These are phyloP conservation scores for Tineola bisselliella DNA, from an alignment of 2,888 invertebrate genomes.

Conservation along the genomic window DNA sequence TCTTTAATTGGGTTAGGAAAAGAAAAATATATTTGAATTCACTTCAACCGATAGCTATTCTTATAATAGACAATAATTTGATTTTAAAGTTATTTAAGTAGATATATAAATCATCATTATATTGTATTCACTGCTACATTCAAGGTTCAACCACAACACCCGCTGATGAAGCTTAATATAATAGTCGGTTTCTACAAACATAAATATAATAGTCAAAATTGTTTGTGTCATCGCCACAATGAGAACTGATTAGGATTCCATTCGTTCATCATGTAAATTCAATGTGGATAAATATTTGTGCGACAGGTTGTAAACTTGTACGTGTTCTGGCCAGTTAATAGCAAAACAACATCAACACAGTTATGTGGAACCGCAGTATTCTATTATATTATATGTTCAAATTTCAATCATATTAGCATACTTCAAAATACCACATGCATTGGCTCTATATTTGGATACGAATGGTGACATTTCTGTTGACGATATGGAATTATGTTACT, in stretches of 20 bases:
- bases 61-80: too few relatives aligned
- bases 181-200: neutral
- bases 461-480: neutral
- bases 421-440: neutral
- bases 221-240: neutral
- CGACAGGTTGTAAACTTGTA: constrained; percentile 56
- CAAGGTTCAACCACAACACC: neutral
- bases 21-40: too few relatives aligned
- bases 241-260: constrained; percentile 55
- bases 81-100: neutral
- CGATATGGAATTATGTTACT: neutral
- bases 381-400: constrained; percentile 27
- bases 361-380: constrained; percentile 22
- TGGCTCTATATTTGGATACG: neutral
- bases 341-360: neutral
- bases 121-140: neutral
- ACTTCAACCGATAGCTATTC: too few relatives aligned
- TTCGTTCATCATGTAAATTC: constrained; percentile 57
- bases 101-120: neutral
- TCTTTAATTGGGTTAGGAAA: neutral
- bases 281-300: constrained; percentile 63
- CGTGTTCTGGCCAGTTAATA: constrained; percentile 38
- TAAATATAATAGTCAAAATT: neutral
- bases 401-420: constrained; percentile 32
- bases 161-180: neutral